Base-by-base conservation (phyloP, 2,797 vertebrate species). In the Siniperca obscura region DNA sequence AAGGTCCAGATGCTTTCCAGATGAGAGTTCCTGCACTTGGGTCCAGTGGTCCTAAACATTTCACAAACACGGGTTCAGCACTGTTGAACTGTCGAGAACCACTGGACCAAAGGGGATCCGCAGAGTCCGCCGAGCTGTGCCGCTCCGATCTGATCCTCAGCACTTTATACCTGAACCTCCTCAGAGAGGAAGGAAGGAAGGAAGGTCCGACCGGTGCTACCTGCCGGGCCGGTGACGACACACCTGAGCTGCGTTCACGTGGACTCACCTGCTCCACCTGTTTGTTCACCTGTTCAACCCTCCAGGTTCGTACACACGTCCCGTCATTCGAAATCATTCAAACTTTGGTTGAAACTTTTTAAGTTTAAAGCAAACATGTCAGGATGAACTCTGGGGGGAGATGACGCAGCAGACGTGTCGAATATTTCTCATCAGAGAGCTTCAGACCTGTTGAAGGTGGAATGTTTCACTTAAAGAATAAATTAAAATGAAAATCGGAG, bases 1-100 rank as follows among this genome's bases (percentile, higher is more conserved):
- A 40, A 42, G 9, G 25, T 46, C 42, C 56, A 27, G 70, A 17
- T 10, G 60, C 6, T 25, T 11, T 67, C 42, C 81, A 52, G 48
- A 6, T 36, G 84, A 78, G 10, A 65, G 27, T 48, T 86, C 81
- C 86, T 79, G 64, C 70, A 17, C 81, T 86, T 92, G 92, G 96
- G 90, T 94, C 96, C 97, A 98, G 97, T 98, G 97, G 97, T 98
- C 97, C 97, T 97, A 97, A 98, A 98, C 97, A 98, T 98, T 98
- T 98, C 97, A 97, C 97, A 98, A 97, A 97, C 94, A 94, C 93
- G 88, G 89, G 93, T 6, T 96, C 90, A 96, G 95, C 96, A 97
- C 97, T 98, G 97, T 98, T 97, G 97, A 98, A 98, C 96, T 98
- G 96, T 96, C 95, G 92, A 97, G 97, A 98, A 97, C 97, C 97